Percentiles rank a stretch among this genome's conserved stretches.
These are phyloP conservation scores for Keiferia lycopersicella DNA, from an alignment of 2,888 invertebrate species.

Conservation along the genomic window DNA sequence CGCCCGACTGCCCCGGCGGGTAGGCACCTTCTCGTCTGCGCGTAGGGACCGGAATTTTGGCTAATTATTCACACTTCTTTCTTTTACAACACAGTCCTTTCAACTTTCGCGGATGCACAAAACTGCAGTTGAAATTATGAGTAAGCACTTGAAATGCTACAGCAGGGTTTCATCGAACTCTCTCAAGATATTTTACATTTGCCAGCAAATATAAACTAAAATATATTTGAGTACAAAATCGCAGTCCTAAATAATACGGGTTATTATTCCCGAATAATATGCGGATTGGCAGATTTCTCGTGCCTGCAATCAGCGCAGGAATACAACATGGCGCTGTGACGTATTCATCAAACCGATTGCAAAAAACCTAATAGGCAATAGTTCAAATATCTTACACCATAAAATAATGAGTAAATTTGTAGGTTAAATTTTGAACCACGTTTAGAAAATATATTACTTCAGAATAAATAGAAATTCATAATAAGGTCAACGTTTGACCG, in stretches of 20 bases:
- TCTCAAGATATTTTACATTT: slow-evolving; percentile 75
- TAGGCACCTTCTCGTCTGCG: slow-evolving; percentile 90
- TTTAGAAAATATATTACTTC: slow-evolving; percentile 52
- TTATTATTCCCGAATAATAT: slow-evolving; percentile 79
- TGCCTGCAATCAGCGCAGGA: slow-evolving; percentile 82
- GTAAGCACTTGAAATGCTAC: slow-evolving; percentile 76
- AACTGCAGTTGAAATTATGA: slow-evolving; percentile 79
- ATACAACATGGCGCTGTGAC: slow-evolving; percentile 83
- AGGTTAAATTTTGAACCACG: slow-evolving; percentile 55
- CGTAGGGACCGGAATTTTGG: slow-evolving; percentile 94
- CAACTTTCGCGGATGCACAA: slow-evolving; percentile 82
- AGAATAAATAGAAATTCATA: slow-evolving; percentile 62
- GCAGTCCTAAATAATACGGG: slow-evolving; percentile 77
- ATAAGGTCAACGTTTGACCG: slow-evolving; percentile 76
- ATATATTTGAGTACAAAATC: slow-evolving; percentile 81
- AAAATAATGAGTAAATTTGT: slow-evolving; percentile 55
- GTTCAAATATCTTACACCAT: slow-evolving; percentile 46
- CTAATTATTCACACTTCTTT: slow-evolving; percentile 76
- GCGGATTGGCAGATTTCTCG: slow-evolving; percentile 81
- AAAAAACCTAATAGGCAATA: slow-evolving; percentile 58
- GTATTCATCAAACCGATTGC: slow-evolving; percentile 76
- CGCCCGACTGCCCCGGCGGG: slow-evolving; percentile 84
- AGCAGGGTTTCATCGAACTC: slow-evolving; percentile 77
- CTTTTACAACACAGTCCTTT: slow-evolving; percentile 82
- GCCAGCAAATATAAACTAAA: slow-evolving; percentile 78